phyloP scores from a whole-genome alignment of 2,113 vertebrate species.

The Odontophorus gujanensis region DNA sequence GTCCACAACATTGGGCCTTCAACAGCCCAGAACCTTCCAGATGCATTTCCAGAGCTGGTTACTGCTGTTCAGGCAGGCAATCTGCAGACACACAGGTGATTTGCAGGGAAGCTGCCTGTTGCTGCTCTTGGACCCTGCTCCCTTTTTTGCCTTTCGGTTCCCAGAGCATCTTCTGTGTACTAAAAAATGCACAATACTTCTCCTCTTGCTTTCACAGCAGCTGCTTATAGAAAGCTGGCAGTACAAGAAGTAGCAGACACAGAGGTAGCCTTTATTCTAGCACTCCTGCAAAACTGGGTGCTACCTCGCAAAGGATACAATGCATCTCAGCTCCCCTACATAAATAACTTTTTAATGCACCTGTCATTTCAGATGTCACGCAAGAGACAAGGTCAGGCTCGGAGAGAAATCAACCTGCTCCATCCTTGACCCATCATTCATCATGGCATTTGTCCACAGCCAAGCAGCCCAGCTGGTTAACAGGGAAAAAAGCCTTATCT shows the following conservation, averaged over 20 bases:
- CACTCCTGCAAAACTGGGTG: not conserved
- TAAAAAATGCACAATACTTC: not conserved
- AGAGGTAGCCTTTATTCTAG: not conserved
- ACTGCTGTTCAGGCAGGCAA: not conserved
- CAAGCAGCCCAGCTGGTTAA: constrained; percentile 53
- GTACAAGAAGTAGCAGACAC: not conserved
- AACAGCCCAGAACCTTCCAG: constrained; percentile 44
- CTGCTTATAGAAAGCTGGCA: not conserved
- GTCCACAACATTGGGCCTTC: constrained; percentile 35
- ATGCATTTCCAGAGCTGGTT: not conserved
- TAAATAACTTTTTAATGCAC: constrained; percentile 70
- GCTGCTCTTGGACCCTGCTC: not conserved
- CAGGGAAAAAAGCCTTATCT: constrained; percentile 30
- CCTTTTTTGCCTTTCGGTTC: not conserved
- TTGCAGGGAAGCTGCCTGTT: not conserved
- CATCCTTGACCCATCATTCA: constrained; percentile 71
- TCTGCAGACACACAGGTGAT: not conserved
- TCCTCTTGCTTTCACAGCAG: not conserved
- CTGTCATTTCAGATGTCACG: constrained; percentile 71
- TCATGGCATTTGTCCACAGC: constrained; percentile 68
- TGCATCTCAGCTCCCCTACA: constrained; percentile 31
- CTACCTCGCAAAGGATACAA: not conserved
- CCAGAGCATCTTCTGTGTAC: not conserved
- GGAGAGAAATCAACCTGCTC: constrained; percentile 72
- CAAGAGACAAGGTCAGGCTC: constrained; percentile 69